phyloP scores from a whole-genome alignment of 2,113 vertebrate genomes.

The Sporophila hypoxantha region DNA sequence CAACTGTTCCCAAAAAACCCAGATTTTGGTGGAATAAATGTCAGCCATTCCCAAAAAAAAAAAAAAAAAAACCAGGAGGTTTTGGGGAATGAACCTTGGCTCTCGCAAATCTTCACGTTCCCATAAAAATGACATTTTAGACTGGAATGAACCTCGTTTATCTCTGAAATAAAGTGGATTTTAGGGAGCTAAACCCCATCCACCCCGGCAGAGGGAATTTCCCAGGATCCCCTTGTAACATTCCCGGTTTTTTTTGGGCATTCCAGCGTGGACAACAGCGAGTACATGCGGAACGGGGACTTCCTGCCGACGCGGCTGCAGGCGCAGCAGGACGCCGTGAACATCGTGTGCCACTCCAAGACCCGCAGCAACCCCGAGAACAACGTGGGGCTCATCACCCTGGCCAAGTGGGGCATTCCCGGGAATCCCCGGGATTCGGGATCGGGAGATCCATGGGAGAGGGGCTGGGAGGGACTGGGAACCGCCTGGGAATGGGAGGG shows the following conservation, averaged over 20 bases:
- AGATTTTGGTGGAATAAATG: background rate
- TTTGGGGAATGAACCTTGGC: no score
- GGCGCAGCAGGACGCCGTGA: slow-evolving; percentile 94
- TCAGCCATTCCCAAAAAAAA: background rate
- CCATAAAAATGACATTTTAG: background rate
- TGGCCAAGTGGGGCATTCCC: slow-evolving; percentile 71
- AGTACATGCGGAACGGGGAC: slow-evolving; percentile 96
- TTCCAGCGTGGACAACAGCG: slow-evolving; percentile 92
- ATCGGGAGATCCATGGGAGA: no score
- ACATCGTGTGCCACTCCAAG: slow-evolving; percentile 92
- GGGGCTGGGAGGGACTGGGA: background rate
- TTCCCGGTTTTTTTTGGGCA: background rate
- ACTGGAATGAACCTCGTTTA: background rate
- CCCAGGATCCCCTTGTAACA: no score
- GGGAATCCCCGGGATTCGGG: no score
- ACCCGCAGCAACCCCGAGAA: slow-evolving; percentile 93
- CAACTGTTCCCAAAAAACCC: no score
- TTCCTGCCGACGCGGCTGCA: slow-evolving; percentile 93
- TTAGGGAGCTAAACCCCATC: background rate
- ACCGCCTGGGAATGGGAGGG: no score
- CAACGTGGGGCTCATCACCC: slow-evolving; percentile 94
- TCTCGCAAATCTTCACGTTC: background rate
- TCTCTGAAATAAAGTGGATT: accelerated
- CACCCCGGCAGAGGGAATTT: background rate
- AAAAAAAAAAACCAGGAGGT: no score